Evolutionary conservation across 1,140 invertebrate species (phyloP), one percentile per base, ranked within the genome.

Genomic region (Drosophila watanabei): DNA sequence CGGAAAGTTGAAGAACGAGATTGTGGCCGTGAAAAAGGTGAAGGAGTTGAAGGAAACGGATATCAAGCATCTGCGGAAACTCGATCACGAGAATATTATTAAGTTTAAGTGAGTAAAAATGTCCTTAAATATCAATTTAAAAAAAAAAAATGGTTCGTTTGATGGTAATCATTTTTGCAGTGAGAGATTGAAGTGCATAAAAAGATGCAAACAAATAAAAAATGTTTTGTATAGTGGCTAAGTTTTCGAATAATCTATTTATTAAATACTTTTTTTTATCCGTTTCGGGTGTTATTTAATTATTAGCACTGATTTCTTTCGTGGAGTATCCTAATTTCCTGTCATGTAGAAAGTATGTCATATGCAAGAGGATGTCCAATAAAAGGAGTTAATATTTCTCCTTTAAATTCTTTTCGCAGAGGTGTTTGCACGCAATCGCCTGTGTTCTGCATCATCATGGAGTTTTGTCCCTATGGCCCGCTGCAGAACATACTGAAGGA

Each of bases 71-170:
- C 94, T 99, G 32, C 94, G 97, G 48, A 98, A 99, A 94, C 95
- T 99, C 32, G 98, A 99, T 92, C 98, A 99, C 94, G 97, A 97
- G 8, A 99, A 99, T 93, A 98, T 99, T 84, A 98, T 99, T 52
- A 96, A 98, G 90, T 99, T 99, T 92, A 97, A 97, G 95, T 97
- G 93, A 92, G 92, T 91, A 32, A 33, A 5, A 52, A n/a, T 28
- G 8, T 8, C 20, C 9, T 24, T 13, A 45, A 13, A 13, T 10
- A 18, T 18, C 3, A 20, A 7, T 28, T 28, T 9, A 24, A 28
- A 48, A 48, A 4, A 28, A 48, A 48, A 4, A 43, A 16, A 5
- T 4, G 13, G 24, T 24, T 37, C 5, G 0, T 10, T 10, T 24
- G 11, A 48, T 24, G 45, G 1, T 24, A 5, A 13, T 46, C 13